Base-by-base conservation (phyloP, 2,113 vertebrate genomes). In the Aphyosemion australe region DNA sequence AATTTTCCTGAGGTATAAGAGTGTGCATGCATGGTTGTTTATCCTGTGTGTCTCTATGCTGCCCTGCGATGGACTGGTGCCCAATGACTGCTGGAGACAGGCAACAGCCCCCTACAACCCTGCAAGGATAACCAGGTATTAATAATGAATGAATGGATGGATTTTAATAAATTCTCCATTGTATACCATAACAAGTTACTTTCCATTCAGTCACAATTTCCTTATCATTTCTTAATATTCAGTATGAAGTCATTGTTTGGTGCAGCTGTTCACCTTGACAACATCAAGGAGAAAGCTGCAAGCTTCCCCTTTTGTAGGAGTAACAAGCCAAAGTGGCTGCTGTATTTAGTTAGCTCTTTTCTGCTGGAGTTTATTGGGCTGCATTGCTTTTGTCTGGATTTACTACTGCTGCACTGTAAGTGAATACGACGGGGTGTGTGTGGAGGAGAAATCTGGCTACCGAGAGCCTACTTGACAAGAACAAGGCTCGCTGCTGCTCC, bases 271-370 rank as follows among this genome's bases (percentile, higher is more conserved):
- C 13, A 58, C 41, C 65, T 60, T 51, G 43, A 78, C 74, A 70
- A 76, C 76, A 76, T 85, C 54, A 71, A 60, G 77, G 41, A 84
- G 60, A 65, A 34, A 66, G 66, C 74, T 80, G 76, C 63, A 43
- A 82, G 86, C 56, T 50, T 84, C 71, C 46, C 49, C 77, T 67
- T 81, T 54, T 77, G 67, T 74, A 8, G 60, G 54, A 75, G 65
- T 73, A 69, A 56, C 57, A 32, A 72, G 80, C 70, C 84, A 74
- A 75, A 59, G 18, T 50, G 52, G 65, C 50, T 46, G 61, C 72
- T 79, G 82, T 82, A 46, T 79, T 84, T 84, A 78, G 61, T 83
- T 78, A 74, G 75, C 63, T 74, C 74, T 70, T 77, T 65, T 76
- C 65, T 72, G 50, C 66, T 14, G 12, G 31, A 69, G 70, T 76